A percentile compares a stretch with the other conserved stretches of the same genome.
Conservation (phyloP, 1,140 invertebrate genomes). For the Cheumatopsyche charites region DNA sequence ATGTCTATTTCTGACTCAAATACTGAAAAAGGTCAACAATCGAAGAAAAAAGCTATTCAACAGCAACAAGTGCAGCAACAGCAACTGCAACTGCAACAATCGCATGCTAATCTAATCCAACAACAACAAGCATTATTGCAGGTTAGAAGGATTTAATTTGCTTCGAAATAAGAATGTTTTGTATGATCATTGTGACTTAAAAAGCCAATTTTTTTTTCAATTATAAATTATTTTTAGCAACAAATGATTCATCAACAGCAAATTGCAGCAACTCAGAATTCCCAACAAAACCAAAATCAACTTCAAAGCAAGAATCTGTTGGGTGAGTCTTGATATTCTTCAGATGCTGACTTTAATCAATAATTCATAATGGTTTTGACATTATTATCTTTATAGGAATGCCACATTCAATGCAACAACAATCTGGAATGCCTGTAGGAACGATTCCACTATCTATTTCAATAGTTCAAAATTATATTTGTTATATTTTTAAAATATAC, state of each 20-base stretch:
- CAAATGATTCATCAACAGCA: slow-evolving; percentile 41
- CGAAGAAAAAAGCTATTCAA: slow-evolving; percentile 43
- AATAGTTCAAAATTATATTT: slow-evolving; percentile 60
- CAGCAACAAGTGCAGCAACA: slow-evolving; percentile 51
- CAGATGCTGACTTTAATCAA: too few relatives aligned
- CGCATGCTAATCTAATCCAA: slow-evolving; percentile 49
- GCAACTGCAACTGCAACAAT: too few relatives aligned
- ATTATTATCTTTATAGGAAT: slow-evolving; percentile 55
- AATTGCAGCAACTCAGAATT: slow-evolving; percentile 37
- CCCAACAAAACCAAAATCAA: slow-evolving; percentile 41
- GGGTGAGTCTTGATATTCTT: slow-evolving; percentile 23
- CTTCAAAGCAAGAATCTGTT: slow-evolving; percentile 43
- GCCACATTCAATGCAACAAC: slow-evolving; percentile 55
- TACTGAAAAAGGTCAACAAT: slow-evolving; percentile 53
- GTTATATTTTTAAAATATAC: too few relatives aligned
- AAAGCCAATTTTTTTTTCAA: too few relatives aligned
- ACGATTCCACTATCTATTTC: slow-evolving; percentile 57
- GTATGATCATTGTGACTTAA: too few relatives aligned
- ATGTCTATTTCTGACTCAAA: slow-evolving; percentile 59
- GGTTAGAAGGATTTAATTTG: too few relatives aligned
- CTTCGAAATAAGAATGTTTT: too few relatives aligned
- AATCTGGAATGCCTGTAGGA: slow-evolving; percentile 53
- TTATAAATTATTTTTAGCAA: too few relatives aligned
- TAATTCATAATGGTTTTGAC: too few relatives aligned
- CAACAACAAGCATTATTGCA: slow-evolving; percentile 46